Evolutionary conservation across 1,140 invertebrate genomes (phyloP), one percentile per base, ranked within the genome.

Genomic region (Nilaparvata lugens): DNA sequence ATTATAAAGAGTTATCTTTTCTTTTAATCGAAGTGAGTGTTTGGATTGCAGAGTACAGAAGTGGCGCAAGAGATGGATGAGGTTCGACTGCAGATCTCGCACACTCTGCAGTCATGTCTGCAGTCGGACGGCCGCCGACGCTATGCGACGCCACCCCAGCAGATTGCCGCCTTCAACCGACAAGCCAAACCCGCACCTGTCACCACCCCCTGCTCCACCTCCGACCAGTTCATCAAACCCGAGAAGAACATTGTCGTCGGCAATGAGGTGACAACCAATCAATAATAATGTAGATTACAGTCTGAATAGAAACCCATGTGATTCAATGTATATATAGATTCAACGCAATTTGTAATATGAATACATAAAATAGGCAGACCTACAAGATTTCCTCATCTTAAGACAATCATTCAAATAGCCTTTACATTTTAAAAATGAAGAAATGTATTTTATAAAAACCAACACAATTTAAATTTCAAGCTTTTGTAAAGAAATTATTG

Each of bases 121-220:
- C 85, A 91, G 72, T 87, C 88, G 0, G 86, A 91, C 70, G 90
- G 90, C 2, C 78, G 85, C 9, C 74, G 88, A 65, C 74, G 88
- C 56, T 90, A 91, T 67, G 89, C 88, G 0, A 93, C 91, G 3
- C 88, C 89, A 1, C 88, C 88, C 0, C 88, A 92, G 66, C 89
- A 92, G 76, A 87, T 93, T 63, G 86, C 90, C 4, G 86, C 88
- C 2, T 92, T 89, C 61, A 93, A 94, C 73, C 63, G 88, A 48
- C 74, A 87, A n/a, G n/a, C n/a, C n/a, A n/a, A n/a, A n/a, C n/a
- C n/a, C 69, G 86, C 86, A 5, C 75, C 81, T 45, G 85, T 88
- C 0, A 86, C 89, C 74, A 71, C 78, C 14, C 66, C 81, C 0
- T 77, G 73, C 19, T 72, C 78, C 14, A 76, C 76, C 2, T 76